Evolutionary conservation across 2,888 invertebrate genomes (phyloP).

Genomic region (Rutpela maculata): DNA sequence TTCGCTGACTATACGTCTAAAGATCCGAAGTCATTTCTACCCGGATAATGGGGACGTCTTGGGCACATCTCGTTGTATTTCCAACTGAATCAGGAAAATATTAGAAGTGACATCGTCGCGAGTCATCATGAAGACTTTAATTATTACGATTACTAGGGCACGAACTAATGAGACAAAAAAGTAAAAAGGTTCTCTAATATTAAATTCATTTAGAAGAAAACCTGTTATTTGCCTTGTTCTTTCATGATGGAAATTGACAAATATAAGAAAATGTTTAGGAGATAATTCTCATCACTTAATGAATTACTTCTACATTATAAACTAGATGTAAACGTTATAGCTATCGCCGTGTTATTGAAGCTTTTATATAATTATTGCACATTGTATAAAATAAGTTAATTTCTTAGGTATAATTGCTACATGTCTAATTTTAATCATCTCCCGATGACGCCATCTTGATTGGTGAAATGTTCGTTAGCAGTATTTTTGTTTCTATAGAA

Average conservation of each 20-base stretch:
- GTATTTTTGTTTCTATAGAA: too few species aligned
- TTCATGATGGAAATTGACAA: not conserved
- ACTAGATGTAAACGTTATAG: too few species aligned
- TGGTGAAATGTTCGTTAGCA: too few species aligned
- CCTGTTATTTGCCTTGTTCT: not conserved
- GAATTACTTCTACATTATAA: too few species aligned
- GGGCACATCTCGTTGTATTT: slow-evolving; percentile 41
- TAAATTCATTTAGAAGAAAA: not conserved
- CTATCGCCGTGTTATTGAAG: too few species aligned
- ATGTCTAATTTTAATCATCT: too few species aligned
- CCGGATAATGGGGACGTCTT: slow-evolving; percentile 45
- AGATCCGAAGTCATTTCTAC: slow-evolving; percentile 26
- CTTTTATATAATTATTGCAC: too few species aligned
- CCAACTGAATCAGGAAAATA: slow-evolving; percentile 41
- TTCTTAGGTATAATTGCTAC: too few species aligned
- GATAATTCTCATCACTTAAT: too few species aligned
- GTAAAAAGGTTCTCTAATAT: not conserved
- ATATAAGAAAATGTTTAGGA: too few species aligned
- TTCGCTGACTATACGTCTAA: slow-evolving; percentile 46
- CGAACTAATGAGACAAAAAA: not conserved
- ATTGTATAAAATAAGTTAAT: too few species aligned
- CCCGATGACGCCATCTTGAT: too few species aligned
- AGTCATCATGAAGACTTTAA: slow-evolving; percentile 44
- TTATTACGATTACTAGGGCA: slow-evolving; percentile 32
- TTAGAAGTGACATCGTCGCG: slow-evolving; percentile 48